Evolutionary conservation across 2,113 vertebrate genomes (phyloP).

Genomic region (Cyprinus carpio): DNA sequence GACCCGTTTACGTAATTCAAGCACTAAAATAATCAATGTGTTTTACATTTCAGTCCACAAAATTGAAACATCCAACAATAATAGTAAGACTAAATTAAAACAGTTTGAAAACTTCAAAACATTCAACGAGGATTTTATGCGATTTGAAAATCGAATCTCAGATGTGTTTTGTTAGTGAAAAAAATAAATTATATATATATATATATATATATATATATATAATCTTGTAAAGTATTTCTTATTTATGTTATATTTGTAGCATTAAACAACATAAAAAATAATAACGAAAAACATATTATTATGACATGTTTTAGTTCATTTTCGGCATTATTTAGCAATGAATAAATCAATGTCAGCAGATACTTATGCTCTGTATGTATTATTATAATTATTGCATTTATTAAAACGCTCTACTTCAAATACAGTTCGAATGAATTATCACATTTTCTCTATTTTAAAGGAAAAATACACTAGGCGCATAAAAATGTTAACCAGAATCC

Average conservation of each 20-base stretch:
- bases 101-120: not conserved
- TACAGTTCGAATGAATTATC: not conserved
- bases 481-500: conserved; percentile 55
- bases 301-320: not conserved
- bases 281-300: not conserved
- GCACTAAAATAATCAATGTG: not conserved
- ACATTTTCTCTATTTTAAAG: not conserved
- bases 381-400: not conserved
- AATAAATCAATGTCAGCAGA: not conserved
- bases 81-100: not conserved
- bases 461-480: conserved; percentile 42
- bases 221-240: not conserved
- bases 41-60: not conserved
- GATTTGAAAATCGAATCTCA: not conserved
- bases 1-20: not conserved
- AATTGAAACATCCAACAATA: not conserved
- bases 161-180: no score
- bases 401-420: not conserved
- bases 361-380: not conserved
- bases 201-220: not conserved
- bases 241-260: not conserved
- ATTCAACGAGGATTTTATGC: not conserved
- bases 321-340: conserved; percentile 47
- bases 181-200: not conserved
- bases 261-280: not conserved